Evolutionary conservation across 1,140 invertebrate species (phyloP), one percentile per base, ranked within the genome.

Genomic region (Drosophila pseudoobscura): DNA sequence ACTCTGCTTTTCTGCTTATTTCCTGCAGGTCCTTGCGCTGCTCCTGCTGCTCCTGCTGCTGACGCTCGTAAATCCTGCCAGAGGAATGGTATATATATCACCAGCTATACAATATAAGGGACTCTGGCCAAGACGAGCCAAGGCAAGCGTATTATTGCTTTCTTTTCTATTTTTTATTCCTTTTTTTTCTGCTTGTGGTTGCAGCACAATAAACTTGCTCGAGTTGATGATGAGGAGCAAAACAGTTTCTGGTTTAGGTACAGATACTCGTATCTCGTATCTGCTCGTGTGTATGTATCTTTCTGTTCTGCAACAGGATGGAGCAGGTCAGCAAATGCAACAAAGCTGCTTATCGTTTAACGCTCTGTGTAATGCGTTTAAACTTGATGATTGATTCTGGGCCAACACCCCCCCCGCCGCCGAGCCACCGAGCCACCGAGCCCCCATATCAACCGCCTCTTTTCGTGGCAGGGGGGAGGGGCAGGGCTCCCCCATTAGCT

Each of bases 301-400:
- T 44, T 26, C 24, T 26, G 24, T 26, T 56, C 43, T 47, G 60
- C 52, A 65, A 55, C 52, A 43, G 70, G 71, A 75, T 61, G 76
- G 46, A 79, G 75, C 72, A 64, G 64, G 64, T 68, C 56, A 62
- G 49, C 29, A 64, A 79, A 78, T 82, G 82, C 82, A 87, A 82
- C 82, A 87, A 87, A 87, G 82, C 82, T 87, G 82, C 82, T 87
- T 87, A 87, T 88, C 82, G 83, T 80, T 87, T 88, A 88, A 87
- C 82, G 82, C 83, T 82, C 74, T 65, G 59, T 82, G 83, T 88
- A 87, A 87, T 87, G 82, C 82, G 83, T 87, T 87, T 88, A 87
- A 87, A 88, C 83, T 82, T 82, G 82, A 88, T 87, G 82, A 87
- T 87, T 87, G 82, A 87, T 87, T 87, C 62, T 20, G 61, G 52